Conservation (phyloP, 2,797 vertebrate species). For the Molossus alvarezi region DNA sequence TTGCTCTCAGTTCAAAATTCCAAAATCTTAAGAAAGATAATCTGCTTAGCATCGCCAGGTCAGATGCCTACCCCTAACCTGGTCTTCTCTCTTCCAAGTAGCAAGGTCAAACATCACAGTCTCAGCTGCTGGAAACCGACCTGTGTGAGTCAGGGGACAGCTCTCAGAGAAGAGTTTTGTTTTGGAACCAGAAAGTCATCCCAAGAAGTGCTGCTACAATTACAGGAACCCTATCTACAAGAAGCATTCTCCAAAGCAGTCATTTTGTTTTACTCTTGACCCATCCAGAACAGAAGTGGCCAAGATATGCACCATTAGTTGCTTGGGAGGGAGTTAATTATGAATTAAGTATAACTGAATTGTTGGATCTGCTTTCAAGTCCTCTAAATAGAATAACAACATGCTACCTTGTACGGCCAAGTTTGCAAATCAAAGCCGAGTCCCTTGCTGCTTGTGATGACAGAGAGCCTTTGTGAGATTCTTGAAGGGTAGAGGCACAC, state of each 20-base stretch:
- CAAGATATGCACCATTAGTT: slow-evolving; percentile 82
- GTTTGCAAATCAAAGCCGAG: slow-evolving; percentile 72
- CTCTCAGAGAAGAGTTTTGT: slow-evolving; percentile 23
- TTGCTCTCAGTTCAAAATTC: slow-evolving; percentile 52
- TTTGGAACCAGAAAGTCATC: slow-evolving; percentile 3
- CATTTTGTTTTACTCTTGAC: slow-evolving; percentile 54
- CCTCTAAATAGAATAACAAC: slow-evolving; percentile 78
- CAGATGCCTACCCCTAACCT: neutral
- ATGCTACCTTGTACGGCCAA: slow-evolving; percentile 78
- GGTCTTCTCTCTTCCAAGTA: neutral
- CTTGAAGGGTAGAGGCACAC: neutral
- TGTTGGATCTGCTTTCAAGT: slow-evolving; percentile 79
- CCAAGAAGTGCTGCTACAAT: neutral
- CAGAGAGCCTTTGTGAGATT: slow-evolving; percentile 53
- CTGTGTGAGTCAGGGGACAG: neutral
- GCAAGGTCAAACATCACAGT: neutral
- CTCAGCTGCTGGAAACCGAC: neutral
- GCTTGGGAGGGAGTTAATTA: slow-evolving; percentile 83
- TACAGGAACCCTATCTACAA: neutral
- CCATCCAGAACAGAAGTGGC: slow-evolving; percentile 67
- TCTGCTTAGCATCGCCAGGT: neutral
- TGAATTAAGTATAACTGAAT: slow-evolving; percentile 85
- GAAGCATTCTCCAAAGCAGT: slow-evolving; percentile 41
- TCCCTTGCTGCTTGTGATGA: slow-evolving; percentile 53
- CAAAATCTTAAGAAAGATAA: slow-evolving; percentile 20